Conservation (phyloP, 2,113 vertebrate species). For the Daphoenositta chrysoptera region DNA sequence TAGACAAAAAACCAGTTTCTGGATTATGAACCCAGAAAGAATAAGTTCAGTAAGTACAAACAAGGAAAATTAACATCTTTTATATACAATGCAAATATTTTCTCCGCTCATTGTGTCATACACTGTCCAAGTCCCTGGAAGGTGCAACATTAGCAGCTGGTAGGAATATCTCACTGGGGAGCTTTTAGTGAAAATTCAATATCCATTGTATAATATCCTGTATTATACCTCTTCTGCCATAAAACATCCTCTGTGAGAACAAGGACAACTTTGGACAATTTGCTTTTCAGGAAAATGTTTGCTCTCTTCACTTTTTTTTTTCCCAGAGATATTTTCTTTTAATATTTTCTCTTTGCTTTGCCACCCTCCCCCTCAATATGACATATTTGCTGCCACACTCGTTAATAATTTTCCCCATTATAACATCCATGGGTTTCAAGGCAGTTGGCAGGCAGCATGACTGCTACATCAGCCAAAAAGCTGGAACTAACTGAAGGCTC, state of each 20-base stretch:
- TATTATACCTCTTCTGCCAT: neutral
- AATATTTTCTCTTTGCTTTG: neutral
- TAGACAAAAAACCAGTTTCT: neutral
- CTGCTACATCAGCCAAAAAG: neutral
- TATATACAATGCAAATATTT: neutral
- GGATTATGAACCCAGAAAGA: neutral
- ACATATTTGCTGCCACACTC: neutral
- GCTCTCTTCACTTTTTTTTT: neutral
- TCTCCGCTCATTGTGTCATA: neutral
- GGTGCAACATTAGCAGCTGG: neutral
- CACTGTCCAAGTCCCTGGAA: neutral
- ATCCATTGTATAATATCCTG: neutral
- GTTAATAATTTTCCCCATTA: neutral
- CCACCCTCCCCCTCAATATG: neutral
- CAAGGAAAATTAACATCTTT: neutral
- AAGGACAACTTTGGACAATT: neutral
- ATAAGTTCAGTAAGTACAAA: neutral
- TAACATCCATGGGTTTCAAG: neutral
- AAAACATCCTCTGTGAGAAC: neutral
- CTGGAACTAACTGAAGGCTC: neutral
- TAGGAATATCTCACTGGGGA: neutral
- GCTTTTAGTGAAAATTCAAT: neutral
- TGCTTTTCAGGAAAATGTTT: neutral
- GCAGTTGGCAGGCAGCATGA: rapidly evolving
- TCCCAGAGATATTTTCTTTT: neutral